Evolutionary conservation across 2,797 vertebrate genomes (phyloP).

Genomic region (Tauraco hartlaubi): DNA sequence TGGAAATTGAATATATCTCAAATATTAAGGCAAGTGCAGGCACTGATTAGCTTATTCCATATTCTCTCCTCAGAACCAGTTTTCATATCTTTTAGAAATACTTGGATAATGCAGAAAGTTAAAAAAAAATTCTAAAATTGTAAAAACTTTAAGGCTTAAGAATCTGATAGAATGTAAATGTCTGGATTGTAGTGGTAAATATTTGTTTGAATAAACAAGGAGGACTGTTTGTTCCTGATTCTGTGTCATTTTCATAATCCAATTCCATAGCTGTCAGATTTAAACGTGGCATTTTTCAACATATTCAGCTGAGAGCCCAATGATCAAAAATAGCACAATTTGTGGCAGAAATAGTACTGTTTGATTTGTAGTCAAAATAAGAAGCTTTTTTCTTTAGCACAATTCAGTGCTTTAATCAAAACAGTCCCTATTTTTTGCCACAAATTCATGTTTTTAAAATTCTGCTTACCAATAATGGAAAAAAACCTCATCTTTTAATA

Average conservation of each 20-base stretch:
- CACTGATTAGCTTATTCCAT: background rate
- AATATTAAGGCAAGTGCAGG: background rate
- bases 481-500: background rate
- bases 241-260: constrained; percentile 16
- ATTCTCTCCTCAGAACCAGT: background rate
- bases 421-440: background rate
- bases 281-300: background rate
- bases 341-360: background rate
- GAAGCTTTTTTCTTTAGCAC: background rate
- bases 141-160: background rate
- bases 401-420: background rate
- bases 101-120: background rate
- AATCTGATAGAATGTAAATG: background rate
- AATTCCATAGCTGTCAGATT: background rate
- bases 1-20: background rate
- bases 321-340: background rate
- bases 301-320: background rate
- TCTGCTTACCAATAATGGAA: background rate
- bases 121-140: background rate
- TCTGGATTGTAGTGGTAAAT: background rate
- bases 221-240: constrained; percentile 1
- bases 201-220: background rate
- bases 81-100: background rate
- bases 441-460: background rate
- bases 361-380: background rate